Base-by-base conservation (phyloP, 37 sponge, comb jelly and placozoan genomes). In the Chondrosia reniformis region DNA sequence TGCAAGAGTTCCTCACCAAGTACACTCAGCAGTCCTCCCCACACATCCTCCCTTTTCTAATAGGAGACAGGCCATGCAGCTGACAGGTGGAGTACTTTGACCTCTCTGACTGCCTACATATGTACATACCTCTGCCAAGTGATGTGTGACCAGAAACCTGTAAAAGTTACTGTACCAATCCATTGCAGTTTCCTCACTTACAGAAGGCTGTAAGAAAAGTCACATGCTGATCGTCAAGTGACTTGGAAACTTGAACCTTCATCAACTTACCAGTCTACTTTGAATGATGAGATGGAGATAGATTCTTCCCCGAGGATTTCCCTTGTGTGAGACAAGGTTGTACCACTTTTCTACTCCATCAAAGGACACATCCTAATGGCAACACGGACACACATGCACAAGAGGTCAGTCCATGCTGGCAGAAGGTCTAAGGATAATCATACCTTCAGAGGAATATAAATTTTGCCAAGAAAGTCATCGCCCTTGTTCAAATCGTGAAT, bases 381-480 rank as follows among this genome's bases (percentile, higher is more conserved):
- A 32, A 64, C 66, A 64, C 8, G 33, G 34, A 64, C 8, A 64
- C 66, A 64, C 66, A 64, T 36, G 33, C 66, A 64, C 66, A 64
- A 32, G 33, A 32, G 33, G 34, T 8, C 33, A 4, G 4, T 21
- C 66, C 10, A 10, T 19, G 15, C 15, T 49, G 10, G 15, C 52
- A 49, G 52, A 49, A 49, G 15, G 15, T 10, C 10, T 15, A 49
- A 49, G 15, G 15, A 15, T 15, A 49, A 49, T 19, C 52, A 49
- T 49, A 69, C 72, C 32, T 31, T 9, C 9, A 69, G 43, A 1
- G 72, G 72, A 69, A 69, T 39, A 34, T 69, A 69, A 24, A 69
- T 9, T 25, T 69, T 69, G 15, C 72, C 72, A 25, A 69, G 72
- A 44, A 69, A 69, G 44, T 69, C 72, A 40, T 69, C 72, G 17